phyloP scores from a whole-genome alignment of 2,113 vertebrate species.

The Lates calcarifer region DNA sequence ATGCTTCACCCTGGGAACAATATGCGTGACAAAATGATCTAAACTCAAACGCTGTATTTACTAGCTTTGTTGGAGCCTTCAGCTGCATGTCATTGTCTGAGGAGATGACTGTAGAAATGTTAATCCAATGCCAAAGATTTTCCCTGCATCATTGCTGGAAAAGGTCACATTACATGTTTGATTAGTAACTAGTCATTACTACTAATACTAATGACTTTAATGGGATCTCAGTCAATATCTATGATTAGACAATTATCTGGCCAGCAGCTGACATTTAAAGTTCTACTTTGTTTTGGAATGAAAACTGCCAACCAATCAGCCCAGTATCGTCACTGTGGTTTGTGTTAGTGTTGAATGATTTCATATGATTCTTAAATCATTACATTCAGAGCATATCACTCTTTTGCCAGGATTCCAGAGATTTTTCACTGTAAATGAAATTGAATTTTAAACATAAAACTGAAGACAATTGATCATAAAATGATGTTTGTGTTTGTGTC shows the following conservation, averaged over 20 bases:
- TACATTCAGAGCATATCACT: not conserved
- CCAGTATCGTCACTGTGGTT: too few species aligned
- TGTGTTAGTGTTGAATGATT: not conserved
- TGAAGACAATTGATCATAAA: too few species aligned
- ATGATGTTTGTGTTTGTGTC: too few species aligned
- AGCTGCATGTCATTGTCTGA: too few species aligned
- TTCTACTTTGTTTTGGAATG: not conserved
- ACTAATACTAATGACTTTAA: not conserved
- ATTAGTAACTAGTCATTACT: too few species aligned
- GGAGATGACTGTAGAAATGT: not conserved
- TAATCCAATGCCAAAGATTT: not conserved
- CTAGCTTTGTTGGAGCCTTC: too few species aligned
- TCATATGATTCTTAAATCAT: not conserved
- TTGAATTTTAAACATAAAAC: not conserved
- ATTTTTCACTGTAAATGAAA: not conserved
- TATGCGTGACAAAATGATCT: too few species aligned
- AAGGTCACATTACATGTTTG: not conserved
- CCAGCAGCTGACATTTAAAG: conserved; percentile 4
- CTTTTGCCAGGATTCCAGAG: not conserved
- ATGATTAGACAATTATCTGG: not conserved
- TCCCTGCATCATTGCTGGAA: not conserved
- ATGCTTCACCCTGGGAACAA: too few species aligned
- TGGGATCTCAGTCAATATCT: not conserved
- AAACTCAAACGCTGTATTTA: too few species aligned
- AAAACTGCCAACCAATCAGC: not conserved